Base-by-base conservation (phyloP, 2,888 invertebrate genomes). In the Andrena marginata region DNA sequence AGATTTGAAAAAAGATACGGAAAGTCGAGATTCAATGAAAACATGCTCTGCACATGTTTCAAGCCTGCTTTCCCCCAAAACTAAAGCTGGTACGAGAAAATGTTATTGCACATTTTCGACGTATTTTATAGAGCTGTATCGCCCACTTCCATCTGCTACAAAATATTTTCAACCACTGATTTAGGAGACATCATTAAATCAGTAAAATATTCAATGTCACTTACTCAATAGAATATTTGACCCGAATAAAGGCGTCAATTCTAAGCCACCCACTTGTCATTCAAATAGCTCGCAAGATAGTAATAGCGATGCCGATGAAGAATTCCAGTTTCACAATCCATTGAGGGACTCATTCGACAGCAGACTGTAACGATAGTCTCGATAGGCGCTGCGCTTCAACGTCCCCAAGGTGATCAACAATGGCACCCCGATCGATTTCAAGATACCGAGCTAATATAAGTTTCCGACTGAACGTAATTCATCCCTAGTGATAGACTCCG, bases 381-480 rank as follows among this genome's bases (percentile, higher is more conserved):
- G 20, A 51, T 7, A 54, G n/a, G n/a, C 51, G 29, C 33, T 1
- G 20, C 16, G 54, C 33, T 54, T n/a, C 31, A 33, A 20, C 56
- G 10, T 26, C 42, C 42, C 16, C 16, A 23, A 26, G 23, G 10
- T 23, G 56, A 56, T 56, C 67, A 20, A 54, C 10, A 31, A 3
- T 4, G 51, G 29, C 48, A 67, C 20, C n/a, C 26, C 31, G 29
- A 60, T 56, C 29, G 23, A 70, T 60, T 49, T 8, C n/a, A 13
- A 70, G 59, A 70, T 70, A 35, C 13, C 29, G 5, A 5, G n/a
- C n/a, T 56, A 70, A 70, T 60, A 60, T 23, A 42, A 48, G 48
- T 48, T 60, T 70, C 70, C 29, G 23, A 60, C 49, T 13, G 23
- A 16, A 42, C 35, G 51, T 49, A 49, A 67, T n/a, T 67, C 67